Evolutionary conservation across 2,113 vertebrate species (phyloP), one percentile per base, ranked within the genome.

Genomic region (Centropristis striata): DNA sequence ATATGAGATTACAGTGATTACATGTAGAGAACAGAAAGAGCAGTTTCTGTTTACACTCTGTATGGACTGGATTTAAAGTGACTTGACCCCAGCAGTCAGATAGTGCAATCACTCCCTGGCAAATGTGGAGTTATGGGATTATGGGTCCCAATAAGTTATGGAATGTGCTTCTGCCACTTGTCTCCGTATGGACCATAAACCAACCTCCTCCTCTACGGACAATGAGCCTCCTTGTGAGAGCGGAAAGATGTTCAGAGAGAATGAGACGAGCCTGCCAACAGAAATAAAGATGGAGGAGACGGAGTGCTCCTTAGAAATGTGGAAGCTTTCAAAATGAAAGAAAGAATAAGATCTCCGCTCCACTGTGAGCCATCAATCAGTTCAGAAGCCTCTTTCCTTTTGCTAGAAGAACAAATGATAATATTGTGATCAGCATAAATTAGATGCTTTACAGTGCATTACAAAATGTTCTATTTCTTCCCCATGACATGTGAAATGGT

Each of bases 141-240:
- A 80, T 28, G 4, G 70, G 47, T 81, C 76, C 71, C 85, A 85
- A 77, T 87, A 87, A 84, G 68, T 80, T 75, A 47, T 74, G 80
- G 80, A 89, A 86, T 89, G 84, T 71, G 75, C 71, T 84, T 86
- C 85, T 89, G 86, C 89, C 90, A 92, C 90, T 92, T 92, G 85
- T 76, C 60, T 86, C 77, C 78, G 69, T 37, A 67, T 63, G 77
- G 71, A 76, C 77, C 84, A 88, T 90, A 90, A 93, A 93, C 37
- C 70, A 76, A 78, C 53, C 59, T 37, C 61, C 73, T 82, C 75
- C 84, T 85, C 78, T 13, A 51, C 37, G 68, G 86, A 92, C 88
- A 92, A 89, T 88, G 84, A 84, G 87, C 36, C 59, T 80, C 78
- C 82, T 92, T 92, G 84, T 89, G 88, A 82, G 74, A 85, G 72